A percentile compares a stretch with the other conserved stretches of the same genome.
Conservation (phyloP, 2,888 invertebrate genomes). For the Hypena proboscidalis region DNA sequence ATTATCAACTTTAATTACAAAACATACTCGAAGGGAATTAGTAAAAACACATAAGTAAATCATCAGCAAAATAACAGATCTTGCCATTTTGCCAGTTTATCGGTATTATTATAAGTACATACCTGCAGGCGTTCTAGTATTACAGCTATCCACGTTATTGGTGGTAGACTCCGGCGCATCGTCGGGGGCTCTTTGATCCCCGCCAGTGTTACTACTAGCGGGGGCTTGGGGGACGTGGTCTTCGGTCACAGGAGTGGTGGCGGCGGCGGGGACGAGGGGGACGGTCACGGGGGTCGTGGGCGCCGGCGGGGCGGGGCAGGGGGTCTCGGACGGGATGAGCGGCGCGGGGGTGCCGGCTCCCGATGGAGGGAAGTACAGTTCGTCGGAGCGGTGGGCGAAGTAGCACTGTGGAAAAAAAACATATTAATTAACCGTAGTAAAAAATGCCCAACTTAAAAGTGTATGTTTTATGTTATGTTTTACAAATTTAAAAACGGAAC, state of each 20-base stretch:
- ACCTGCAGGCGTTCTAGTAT: slow-evolving; percentile 19
- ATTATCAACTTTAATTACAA: too few relatives aligned
- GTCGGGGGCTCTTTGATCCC: slow-evolving; percentile 55
- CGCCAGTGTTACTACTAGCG: slow-evolving; percentile 16
- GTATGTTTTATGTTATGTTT: too few relatives aligned
- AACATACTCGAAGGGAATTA: too few relatives aligned
- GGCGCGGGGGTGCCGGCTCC: slow-evolving; percentile 53
- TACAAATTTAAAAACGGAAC: too few relatives aligned
- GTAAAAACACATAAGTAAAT: too few relatives aligned
- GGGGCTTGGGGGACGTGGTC: slow-evolving; percentile 52
- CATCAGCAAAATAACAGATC: too few relatives aligned
- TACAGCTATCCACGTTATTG: slow-evolving; percentile 61
- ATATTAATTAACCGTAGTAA: too few relatives aligned
- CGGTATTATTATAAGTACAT: too few relatives aligned
- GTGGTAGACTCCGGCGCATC: slow-evolving; percentile 16
- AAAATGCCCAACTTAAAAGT: too few relatives aligned
- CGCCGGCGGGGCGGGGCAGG: slow-evolving; percentile 19
- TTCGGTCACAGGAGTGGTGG: slow-evolving; percentile 28
- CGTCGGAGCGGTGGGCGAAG: slow-evolving; percentile 90
- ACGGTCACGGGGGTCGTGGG: slow-evolving; percentile 36
- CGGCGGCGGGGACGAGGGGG: slow-evolving; percentile 15
- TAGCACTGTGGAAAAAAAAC: slow-evolving; percentile 87
- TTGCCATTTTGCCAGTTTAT: too few relatives aligned
- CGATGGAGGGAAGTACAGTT: slow-evolving; percentile 86
- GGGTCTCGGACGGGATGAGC: slow-evolving; percentile 26